A percentile compares a stretch with the other conserved stretches of the same genome.
Evolutionary conservation across 2,113 vertebrate species (phyloP).

Genomic region (Apaloderma vittatum): DNA sequence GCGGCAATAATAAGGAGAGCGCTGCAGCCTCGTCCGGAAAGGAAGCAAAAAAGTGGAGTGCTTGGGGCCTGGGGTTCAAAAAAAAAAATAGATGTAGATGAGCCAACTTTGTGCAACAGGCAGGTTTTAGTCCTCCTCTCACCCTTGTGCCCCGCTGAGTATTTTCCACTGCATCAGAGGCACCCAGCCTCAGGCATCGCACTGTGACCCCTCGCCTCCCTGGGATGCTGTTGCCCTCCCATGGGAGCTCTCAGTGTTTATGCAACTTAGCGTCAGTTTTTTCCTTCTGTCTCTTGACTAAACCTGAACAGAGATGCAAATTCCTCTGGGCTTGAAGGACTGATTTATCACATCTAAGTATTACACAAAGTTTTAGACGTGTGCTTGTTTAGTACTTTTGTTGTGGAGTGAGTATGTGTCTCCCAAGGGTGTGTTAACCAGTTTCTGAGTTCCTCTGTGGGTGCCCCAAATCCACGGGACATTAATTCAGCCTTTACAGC

Average conservation of each 20-base stretch:
- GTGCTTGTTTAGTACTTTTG: neutral
- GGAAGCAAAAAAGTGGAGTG: neutral
- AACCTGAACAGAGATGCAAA: neutral
- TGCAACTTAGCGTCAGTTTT: neutral
- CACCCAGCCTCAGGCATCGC: rapidly evolving
- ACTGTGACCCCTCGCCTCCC: rapidly evolving
- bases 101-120: neutral
- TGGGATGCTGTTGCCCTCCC: neutral
- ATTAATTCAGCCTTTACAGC: neutral
- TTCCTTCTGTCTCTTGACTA: neutral
- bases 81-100: neutral
- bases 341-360: neutral
- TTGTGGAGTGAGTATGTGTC: neutral
- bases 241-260: rapidly evolving
- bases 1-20: neutral
- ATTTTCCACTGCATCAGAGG: neutral
- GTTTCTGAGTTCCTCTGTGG: neutral
- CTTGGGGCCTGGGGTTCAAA: neutral
- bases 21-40: neutral
- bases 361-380: neutral
- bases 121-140: neutral
- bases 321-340: neutral
- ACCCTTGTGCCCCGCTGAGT: rapidly evolving
- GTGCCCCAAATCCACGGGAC: neutral
- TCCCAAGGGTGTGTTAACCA: neutral